These are phyloP conservation scores for Callionymus lyra DNA, from an alignment of 2,113 vertebrate genomes.

Conservation along the genomic window DNA sequence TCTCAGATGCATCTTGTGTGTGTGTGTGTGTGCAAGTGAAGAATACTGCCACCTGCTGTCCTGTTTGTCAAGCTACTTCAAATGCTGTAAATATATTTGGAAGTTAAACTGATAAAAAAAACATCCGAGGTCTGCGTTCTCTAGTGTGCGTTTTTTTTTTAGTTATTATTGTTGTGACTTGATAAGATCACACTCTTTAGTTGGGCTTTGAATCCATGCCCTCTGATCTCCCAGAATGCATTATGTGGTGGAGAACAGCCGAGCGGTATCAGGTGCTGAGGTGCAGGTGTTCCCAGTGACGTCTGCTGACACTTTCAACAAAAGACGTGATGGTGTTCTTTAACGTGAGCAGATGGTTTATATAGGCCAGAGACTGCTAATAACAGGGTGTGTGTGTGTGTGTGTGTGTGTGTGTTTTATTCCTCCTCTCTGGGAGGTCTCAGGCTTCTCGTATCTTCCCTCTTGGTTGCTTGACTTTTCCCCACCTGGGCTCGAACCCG, in stretches of 20 bases:
- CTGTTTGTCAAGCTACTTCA: too few relatives aligned
- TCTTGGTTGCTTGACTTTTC: constrained; percentile 14
- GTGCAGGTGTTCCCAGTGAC: constrained; percentile 26
- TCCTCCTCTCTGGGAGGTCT: constrained; percentile 48
- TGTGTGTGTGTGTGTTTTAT: constrained; percentile 37
- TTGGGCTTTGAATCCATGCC: too few relatives aligned
- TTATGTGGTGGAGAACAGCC: too few relatives aligned
- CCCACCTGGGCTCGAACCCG: constrained; percentile 24
- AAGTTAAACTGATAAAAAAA: too few relatives aligned
- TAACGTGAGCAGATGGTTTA: constrained; percentile 51
- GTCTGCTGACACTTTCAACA: constrained; percentile 37
- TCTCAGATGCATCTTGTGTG: too few relatives aligned
- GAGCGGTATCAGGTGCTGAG: neutral
- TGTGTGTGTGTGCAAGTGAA: neutral
- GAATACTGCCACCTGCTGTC: too few relatives aligned
- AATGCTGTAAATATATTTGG: too few relatives aligned
- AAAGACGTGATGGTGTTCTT: constrained; percentile 31
- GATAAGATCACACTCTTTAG: too few relatives aligned
- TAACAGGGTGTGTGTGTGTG: constrained; percentile 34
- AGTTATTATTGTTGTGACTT: too few relatives aligned
- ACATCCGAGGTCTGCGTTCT: too few relatives aligned
- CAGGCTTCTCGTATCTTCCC: constrained; percentile 1
- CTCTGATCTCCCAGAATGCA: too few relatives aligned
- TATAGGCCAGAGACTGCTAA: constrained; percentile 49
- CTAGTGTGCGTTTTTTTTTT: too few relatives aligned